Base-by-base conservation (phyloP, 2,797 vertebrate genomes). In the Rallus crepitans region DNA sequence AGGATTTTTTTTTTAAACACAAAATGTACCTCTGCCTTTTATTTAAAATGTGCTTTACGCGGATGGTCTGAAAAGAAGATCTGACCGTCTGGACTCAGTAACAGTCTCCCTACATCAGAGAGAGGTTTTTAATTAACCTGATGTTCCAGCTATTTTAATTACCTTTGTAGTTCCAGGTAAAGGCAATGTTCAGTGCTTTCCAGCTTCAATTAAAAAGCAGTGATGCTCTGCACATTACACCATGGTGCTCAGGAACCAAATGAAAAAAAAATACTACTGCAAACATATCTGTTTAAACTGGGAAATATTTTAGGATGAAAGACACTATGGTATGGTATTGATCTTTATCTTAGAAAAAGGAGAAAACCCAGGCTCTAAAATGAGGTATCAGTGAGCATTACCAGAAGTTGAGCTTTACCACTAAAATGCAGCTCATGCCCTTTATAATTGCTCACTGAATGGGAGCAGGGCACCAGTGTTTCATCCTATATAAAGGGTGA, bases 61-160 rank as follows among this genome's bases (percentile, higher is more conserved):
- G 11, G 15, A 30, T 15, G 31, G 17, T 66, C 48, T 87, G 87
- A n/a, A 92, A 82, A 70, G 52, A 80, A 2, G 1, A 77, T 77
- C 45, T 48, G 39, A 68, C 66, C 5, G 40, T 73, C 68, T 63
- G n/a, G 72, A 39, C 18, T 90, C 31, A 24, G 27, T 59, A 95
- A 70, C 15, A 86, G 33, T 55, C 60, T 80, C 82, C 35, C 19
- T 68, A 52, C 1, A 5, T 82, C 39, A 87, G 11, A 47, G 30
- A 75, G 27, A 15, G 9, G 13, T 33, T 92, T 91, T 92, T 69
- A 94, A 75, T 89, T 82, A 95, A 73, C n/a, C 27, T 69, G 28
- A 55, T 85, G 50, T 80, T 90, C 65, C n/a, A 65, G 47, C 50
- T 89, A 48, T 65, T 92, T 89, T 94, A 93, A 92, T 93, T 95